A percentile compares a stretch with the other conserved stretches of the same genome.
Conservation (phyloP, 2,113 vertebrate genomes). For the Cyanoderma ruficeps region DNA sequence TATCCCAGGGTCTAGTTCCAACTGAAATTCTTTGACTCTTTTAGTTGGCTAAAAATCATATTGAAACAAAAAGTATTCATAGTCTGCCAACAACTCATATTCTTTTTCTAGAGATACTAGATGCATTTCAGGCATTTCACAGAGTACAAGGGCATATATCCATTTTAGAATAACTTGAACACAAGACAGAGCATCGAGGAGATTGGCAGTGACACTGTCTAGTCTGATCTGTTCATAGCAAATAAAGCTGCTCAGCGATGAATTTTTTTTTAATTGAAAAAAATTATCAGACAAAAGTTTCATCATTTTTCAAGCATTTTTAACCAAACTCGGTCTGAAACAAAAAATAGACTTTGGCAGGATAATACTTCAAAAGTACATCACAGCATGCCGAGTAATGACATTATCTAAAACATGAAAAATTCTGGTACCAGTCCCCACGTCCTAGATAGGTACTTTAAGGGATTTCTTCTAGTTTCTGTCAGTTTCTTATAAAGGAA, state of each 20-base stretch:
- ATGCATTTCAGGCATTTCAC: not conserved
- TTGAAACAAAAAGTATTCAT: not conserved
- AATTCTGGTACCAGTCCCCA: not conserved
- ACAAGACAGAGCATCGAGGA: not conserved
- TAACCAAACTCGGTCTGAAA: not conserved
- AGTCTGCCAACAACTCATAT: not conserved
- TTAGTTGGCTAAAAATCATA: not conserved
- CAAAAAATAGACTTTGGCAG: not conserved
- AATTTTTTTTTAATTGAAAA: constrained; percentile 33
- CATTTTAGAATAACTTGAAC: constrained; percentile 30
- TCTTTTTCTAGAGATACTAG: not conserved
- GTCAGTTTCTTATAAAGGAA: not conserved
- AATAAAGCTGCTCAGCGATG: not conserved
- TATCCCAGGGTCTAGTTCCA: not conserved
- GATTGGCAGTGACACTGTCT: constrained; percentile 7
- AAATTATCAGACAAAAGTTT: not conserved
- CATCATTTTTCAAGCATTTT: constrained; percentile 2
- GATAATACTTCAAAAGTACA: not conserved
- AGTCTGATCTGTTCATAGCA: not conserved
- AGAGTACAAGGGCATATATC: not conserved
- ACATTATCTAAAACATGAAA: not conserved
- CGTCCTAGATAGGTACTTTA: not conserved
- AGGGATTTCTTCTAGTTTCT: not conserved
- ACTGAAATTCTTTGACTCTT: not conserved
- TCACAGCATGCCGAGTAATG: not conserved